Evolutionary conservation across 2,113 vertebrate species (phyloP), one percentile per base, ranked within the genome.

Genomic region (Mesembrinibis cayennensis): DNA sequence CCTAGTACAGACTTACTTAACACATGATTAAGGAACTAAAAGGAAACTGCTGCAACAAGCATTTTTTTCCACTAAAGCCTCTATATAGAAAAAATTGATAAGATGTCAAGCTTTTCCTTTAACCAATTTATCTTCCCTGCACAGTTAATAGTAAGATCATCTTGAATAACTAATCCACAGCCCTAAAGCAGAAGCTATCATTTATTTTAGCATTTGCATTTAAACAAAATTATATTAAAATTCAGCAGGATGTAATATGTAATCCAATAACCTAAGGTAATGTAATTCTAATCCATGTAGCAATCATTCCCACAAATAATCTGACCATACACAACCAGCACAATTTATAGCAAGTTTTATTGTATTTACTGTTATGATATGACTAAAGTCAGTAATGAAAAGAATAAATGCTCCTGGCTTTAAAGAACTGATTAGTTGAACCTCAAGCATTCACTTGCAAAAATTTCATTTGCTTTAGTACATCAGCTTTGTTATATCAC

Each of bases 201-300:
- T 94, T 98, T 97, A 97, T 95, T 95, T 97, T 91, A 94, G 82
- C 87, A 94, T 97, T 97, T 97, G 94, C 96, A 96, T 96, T 97
- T 95, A 96, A 97, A 97, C 94, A 94, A 95, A 97, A 93, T 71
- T 12, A 85, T 85, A 94, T 95, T 97, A 96, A 93, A 94, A 98
- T 96, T 92, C 96, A 92, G 90, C 59, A 70, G 70, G 91, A 91
- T 69, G 34, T 77, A 59, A 88, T 96, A 93, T 42, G 81, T 78
- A 95, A 96, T 89, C 49, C 42, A 72, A 89, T 89, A 93, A 53
- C 92, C 80, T 44, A 26, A 73, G 61, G 55, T 70, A 82, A 72
- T 36, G 14, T 76, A 76, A 58, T 85, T 96, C 82, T 50, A 34
- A 44, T 45, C 62, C 61, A 23, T 71, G 95, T 72, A 90, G 65